A percentile compares a stretch with the other conserved stretches of the same genome.
Evolutionary conservation across 2,888 invertebrate species (phyloP).

Genomic region (Dascillus cervinus): DNA sequence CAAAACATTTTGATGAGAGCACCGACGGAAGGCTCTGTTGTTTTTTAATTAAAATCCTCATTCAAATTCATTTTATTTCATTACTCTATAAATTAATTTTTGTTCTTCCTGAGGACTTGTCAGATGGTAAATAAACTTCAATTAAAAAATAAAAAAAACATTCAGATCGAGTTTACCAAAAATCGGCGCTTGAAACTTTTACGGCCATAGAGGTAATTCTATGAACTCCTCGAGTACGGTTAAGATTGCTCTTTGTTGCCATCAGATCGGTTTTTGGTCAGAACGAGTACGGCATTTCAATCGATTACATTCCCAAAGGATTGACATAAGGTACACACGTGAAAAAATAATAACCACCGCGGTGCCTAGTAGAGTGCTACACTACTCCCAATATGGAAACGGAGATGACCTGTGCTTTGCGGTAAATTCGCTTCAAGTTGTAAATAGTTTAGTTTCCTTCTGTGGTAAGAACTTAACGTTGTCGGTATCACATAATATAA

Average conservation of each 20-base stretch:
- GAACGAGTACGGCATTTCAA: conserved; percentile 11
- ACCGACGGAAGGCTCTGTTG: conserved; percentile 2
- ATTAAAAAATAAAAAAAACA: too few species aligned
- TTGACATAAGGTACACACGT: conserved; percentile 16
- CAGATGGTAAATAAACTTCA: too few species aligned
- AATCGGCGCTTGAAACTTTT: too few species aligned
- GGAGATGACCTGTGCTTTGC: conserved; percentile 10
- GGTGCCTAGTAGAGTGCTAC: conserved; percentile 15
- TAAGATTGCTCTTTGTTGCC: neutral
- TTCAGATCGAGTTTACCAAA: too few species aligned
- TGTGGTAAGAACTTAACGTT: too few species aligned
- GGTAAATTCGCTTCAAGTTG: too few species aligned
- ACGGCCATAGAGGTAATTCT: too few species aligned
- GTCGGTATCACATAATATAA: too few species aligned
- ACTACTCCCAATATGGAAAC: conserved; percentile 12
- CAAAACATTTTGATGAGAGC: neutral
- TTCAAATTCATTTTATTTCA: conserved; percentile 5
- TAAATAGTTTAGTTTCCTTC: too few species aligned
- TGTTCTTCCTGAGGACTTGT: conserved; percentile 2
- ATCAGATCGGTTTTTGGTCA: neutral
- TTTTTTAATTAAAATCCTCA: conserved; percentile 6
- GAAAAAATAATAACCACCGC: conserved; percentile 20
- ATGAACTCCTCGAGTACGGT: neutral
- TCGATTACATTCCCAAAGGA: conserved; percentile 16
- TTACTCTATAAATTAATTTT: conserved; percentile 5